These are phyloP conservation scores for Canis aureus DNA, from an alignment of 2,113 vertebrate genomes.

Conservation along the genomic window DNA sequence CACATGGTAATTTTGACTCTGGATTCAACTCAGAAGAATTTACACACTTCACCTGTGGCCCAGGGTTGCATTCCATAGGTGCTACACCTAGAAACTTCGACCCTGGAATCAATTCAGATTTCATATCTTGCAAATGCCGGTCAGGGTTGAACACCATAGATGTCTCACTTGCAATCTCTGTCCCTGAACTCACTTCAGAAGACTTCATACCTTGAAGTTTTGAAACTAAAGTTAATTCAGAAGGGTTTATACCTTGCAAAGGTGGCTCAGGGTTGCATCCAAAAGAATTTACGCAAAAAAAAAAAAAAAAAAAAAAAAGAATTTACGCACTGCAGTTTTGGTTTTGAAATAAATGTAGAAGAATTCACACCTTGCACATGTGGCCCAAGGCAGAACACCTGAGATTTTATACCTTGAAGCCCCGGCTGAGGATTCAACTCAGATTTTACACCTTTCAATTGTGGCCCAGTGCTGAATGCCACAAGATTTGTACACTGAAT, in stretches of 20 bases:
- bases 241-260: background rate
- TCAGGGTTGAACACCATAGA: background rate
- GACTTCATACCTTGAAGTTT: background rate
- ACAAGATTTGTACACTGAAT: background rate
- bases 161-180: slow-evolving; percentile 23
- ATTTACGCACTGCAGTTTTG: background rate
- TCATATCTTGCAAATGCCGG: background rate
- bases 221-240: slow-evolving; percentile 6
- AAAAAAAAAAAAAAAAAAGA: too few relatives aligned
- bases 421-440: background rate
- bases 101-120: background rate
- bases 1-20: background rate
- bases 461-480: background rate
- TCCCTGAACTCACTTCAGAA: slow-evolving; percentile 27
- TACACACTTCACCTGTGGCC: background rate
- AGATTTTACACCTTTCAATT: background rate
- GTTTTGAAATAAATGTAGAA: slow-evolving; percentile 1
- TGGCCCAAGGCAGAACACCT: background rate
- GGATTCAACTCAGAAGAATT: background rate
- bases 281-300: background rate
- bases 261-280: background rate
- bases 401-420: slow-evolving; percentile 27
- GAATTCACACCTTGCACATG: slow-evolving; percentile 32
- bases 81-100: background rate
- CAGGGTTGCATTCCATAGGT: background rate